Conservation (phyloP, 2,888 invertebrate genomes). For the Lasioglossum malachurum region DNA sequence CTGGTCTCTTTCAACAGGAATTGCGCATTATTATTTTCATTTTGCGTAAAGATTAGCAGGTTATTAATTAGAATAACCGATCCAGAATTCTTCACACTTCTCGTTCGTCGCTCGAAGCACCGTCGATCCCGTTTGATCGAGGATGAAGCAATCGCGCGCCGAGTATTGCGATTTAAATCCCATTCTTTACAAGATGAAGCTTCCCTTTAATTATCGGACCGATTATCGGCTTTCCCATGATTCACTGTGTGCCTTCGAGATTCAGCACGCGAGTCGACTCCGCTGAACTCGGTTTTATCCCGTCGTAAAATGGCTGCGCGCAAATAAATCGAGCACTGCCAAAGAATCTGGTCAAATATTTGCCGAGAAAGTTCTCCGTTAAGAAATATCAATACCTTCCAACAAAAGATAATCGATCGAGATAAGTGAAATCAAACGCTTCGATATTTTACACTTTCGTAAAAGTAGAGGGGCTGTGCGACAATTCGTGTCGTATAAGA, state of each 20-base stretch:
- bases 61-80: background rate
- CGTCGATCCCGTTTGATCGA: background rate
- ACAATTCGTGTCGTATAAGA: background rate
- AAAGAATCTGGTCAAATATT: constrained; percentile 18
- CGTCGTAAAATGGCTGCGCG: background rate
- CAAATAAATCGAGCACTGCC: background rate
- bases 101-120: background rate
- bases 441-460: background rate
- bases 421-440: background rate
- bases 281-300: constrained; percentile 2
- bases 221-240: constrained; percentile 30
- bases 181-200: constrained; percentile 7
- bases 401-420: background rate
- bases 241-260: constrained; percentile 10
- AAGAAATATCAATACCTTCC: background rate
- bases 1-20: background rate
- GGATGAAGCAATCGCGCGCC: background rate
- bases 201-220: constrained; percentile 28
- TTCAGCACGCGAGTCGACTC: constrained; percentile 16
- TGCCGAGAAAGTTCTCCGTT: background rate
- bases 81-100: background rate
- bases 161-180: constrained; percentile 14
- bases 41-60: background rate
- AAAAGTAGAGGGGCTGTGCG: background rate
- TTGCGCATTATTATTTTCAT: background rate